phyloP scores from a whole-genome alignment of 2,888 invertebrate species.

The Hipparchia semele region DNA sequence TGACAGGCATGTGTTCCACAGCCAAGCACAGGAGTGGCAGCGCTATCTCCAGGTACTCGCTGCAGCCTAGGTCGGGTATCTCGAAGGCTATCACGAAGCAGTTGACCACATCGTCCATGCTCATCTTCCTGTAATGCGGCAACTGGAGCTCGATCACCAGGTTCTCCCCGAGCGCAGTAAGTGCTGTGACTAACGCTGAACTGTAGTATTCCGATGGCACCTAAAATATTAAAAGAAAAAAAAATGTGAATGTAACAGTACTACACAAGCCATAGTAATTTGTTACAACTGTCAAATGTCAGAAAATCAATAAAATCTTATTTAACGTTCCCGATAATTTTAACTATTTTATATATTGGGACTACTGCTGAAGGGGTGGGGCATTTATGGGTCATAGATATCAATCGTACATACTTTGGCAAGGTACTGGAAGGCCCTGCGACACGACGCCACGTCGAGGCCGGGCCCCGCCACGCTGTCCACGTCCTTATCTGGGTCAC shows the following conservation, averaged over 20 bases:
- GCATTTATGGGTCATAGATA: too few relatives aligned
- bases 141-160: conserved; percentile 88
- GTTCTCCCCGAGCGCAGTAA: conserved; percentile 88
- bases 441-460: conserved; percentile 88
- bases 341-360: too few relatives aligned
- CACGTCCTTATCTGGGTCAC: conserved; percentile 93
- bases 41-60: conserved; percentile 92
- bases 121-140: conserved; percentile 57
- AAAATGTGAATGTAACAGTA: too few relatives aligned
- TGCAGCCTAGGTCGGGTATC: conserved; percentile 87
- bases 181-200: conserved; percentile 88
- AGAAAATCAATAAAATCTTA: too few relatives aligned
- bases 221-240: conserved; percentile 44
- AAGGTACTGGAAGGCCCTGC: conserved; percentile 85
- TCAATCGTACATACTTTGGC: conserved; percentile 61
- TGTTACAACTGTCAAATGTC: too few relatives aligned
- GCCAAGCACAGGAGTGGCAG: conserved; percentile 91
- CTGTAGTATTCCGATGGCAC: conserved; percentile 77
- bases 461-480: conserved; percentile 86
- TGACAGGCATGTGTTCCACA: conserved; percentile 87
- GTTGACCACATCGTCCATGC: conserved; percentile 82
- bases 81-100: conserved; percentile 89
- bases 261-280: too few relatives aligned
- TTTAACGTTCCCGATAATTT: too few relatives aligned
- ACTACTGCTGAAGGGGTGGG: too few relatives aligned